phyloP scores from a whole-genome alignment of 2,113 vertebrate species.

The Clarias macrocephalus region DNA sequence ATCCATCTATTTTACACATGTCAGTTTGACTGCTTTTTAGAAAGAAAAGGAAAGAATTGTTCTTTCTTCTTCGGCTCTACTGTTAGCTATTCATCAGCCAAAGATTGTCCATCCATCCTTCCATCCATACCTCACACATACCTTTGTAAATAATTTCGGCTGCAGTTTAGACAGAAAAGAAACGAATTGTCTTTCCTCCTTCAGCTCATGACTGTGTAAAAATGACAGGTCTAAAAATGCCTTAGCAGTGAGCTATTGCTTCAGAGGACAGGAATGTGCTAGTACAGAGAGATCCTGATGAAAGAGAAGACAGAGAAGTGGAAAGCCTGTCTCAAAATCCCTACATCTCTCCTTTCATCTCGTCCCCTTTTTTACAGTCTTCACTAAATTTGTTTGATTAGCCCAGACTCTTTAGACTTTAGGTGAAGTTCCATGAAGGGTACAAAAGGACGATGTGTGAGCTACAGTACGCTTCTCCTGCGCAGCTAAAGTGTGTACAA shows the following conservation, averaged over 20 bases:
- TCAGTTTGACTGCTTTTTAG: no score
- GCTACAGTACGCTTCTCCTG: not conserved
- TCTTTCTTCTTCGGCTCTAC: no score
- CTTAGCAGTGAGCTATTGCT: not conserved
- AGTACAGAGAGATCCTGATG: not conserved
- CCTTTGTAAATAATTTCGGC: not conserved
- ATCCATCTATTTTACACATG: not conserved
- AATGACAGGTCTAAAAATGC: not conserved
- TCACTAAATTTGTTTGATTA: conserved; percentile 1
- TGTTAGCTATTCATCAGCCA: not conserved
- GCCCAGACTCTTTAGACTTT: not conserved
- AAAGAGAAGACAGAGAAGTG: not conserved
- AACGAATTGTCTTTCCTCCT: not conserved
- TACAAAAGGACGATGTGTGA: not conserved
- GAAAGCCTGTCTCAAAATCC: not conserved
- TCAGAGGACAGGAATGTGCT: not conserved
- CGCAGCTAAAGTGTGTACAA: not conserved
- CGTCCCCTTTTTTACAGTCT: not conserved
- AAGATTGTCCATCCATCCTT: not conserved
- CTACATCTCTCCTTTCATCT: not conserved
- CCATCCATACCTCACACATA: not conserved
- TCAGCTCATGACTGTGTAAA: not conserved
- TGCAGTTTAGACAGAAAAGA: not conserved
- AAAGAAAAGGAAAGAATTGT: no score
- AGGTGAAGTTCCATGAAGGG: not conserved